phyloP scores from a whole-genome alignment of 2,888 invertebrate species.

The Melitaea athalia region DNA sequence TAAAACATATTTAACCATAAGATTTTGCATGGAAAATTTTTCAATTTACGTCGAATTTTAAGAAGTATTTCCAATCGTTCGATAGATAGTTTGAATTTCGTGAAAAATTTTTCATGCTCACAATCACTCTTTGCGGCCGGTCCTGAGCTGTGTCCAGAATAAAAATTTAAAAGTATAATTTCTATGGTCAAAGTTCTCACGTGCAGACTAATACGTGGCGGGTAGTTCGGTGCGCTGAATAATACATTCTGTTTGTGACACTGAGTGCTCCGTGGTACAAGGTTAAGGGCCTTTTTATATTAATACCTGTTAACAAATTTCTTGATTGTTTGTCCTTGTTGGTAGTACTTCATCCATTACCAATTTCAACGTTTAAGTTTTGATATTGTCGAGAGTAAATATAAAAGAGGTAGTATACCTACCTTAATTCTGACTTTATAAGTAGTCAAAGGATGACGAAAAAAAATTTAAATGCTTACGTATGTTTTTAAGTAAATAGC shows the following conservation, averaged over 20 bases:
- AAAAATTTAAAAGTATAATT: slow-evolving; percentile 36
- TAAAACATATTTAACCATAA: too few relatives aligned
- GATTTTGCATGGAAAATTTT: too few relatives aligned
- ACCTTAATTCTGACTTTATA: too few relatives aligned
- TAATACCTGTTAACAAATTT: neutral
- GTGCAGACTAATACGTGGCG: slow-evolving; percentile 33
- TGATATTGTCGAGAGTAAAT: too few relatives aligned
- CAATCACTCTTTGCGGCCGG: slow-evolving; percentile 9
- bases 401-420: too few relatives aligned
- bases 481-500: too few relatives aligned
- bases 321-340: neutral
- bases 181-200: slow-evolving; percentile 37
- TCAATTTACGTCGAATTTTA: neutral
- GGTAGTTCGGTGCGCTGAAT: slow-evolving; percentile 37
- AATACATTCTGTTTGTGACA: slow-evolving; percentile 39
- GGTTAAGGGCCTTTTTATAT: neutral
- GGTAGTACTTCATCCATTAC: too few relatives aligned
- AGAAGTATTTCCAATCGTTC: slow-evolving; percentile 4
- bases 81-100: neutral
- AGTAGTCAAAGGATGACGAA: too few relatives aligned
- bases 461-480: too few relatives aligned
- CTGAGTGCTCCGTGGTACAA: slow-evolving; percentile 49
- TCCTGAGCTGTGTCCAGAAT: slow-evolving; percentile 19
- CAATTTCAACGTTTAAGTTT: too few relatives aligned
- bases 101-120: slow-evolving; percentile 5